A percentile compares a stretch with the other conserved stretches of the same genome.
Evolutionary conservation across 2,888 invertebrate genomes (phyloP).

Genomic region (Eupeodes luniger): DNA sequence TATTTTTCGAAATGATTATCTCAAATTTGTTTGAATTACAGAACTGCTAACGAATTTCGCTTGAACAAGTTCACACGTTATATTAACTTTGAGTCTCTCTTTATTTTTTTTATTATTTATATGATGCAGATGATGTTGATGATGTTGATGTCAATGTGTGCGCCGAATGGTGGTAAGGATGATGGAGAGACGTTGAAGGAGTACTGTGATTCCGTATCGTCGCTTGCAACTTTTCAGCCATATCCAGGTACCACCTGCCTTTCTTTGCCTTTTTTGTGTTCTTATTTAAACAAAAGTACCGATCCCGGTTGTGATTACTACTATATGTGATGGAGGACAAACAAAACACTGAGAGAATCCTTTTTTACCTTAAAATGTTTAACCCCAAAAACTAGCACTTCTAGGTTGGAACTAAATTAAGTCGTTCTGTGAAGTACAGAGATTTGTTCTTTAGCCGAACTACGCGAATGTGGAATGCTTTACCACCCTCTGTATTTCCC

Average conservation of each 20-base stretch:
- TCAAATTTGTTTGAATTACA: conserved; percentile 76
- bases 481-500: too few species aligned
- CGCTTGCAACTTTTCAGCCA: too few species aligned
- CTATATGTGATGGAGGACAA: neutral
- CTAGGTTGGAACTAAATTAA: too few species aligned
- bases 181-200: neutral
- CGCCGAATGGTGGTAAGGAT: neutral
- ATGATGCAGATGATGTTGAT: neutral
- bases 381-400: too few species aligned
- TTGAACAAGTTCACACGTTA: conserved; percentile 70
- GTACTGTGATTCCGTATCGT: neutral
- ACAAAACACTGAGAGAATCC: conserved; percentile 14
- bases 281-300: conserved; percentile 42
- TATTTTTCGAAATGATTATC: conserved; percentile 74
- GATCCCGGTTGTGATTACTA: neutral
- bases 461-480: too few species aligned
- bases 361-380: too few species aligned
- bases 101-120: conserved; percentile 26
- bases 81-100: conserved; percentile 72
- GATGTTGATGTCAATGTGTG: too few species aligned
- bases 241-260: neutral
- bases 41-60: conserved; percentile 76
- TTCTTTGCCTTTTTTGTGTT: conserved; percentile 35
- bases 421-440: too few species aligned
- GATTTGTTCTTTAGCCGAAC: too few species aligned